Evolutionary conservation across 1,140 invertebrate species (phyloP).

Genomic region (Tigriopus japonicus): DNA sequence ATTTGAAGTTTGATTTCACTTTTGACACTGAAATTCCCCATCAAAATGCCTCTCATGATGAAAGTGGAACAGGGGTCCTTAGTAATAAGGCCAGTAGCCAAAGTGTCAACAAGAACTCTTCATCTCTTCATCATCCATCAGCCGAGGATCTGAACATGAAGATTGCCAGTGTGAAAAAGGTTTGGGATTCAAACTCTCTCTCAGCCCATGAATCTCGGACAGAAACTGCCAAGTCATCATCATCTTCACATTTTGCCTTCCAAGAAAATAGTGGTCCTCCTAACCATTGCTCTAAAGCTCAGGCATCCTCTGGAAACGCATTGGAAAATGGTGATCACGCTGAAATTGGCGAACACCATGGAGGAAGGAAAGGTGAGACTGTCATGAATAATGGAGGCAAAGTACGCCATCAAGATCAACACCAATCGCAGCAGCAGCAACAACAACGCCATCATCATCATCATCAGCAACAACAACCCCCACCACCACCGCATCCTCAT

Average conservation of each 20-base stretch:
- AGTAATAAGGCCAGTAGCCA: too few species aligned
- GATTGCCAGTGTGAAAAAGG: conserved; percentile 74
- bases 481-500: neutral
- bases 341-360: neutral
- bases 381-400: neutral
- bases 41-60: conserved; percentile 42
- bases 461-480: neutral
- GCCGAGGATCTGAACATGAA: conserved; percentile 78
- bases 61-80: conserved; percentile 25
- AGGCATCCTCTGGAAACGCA: neutral
- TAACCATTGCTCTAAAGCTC: neutral
- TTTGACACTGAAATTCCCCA: conserved; percentile 46
- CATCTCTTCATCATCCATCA: conserved; percentile 19
- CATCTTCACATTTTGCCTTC: neutral
- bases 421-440: neutral
- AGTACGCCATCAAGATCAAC: neutral
- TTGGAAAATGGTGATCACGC: neutral
- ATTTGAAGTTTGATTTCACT: conserved; percentile 76
- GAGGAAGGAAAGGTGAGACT: neutral
- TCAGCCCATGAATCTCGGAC: neutral
- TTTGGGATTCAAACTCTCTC: conserved; percentile 46
- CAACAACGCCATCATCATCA: neutral
- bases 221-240: neutral
- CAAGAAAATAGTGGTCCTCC: neutral
- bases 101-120: neutral